Base-by-base conservation (phyloP, 2,797 vertebrate genomes). In the Enteromius paludinosus region DNA sequence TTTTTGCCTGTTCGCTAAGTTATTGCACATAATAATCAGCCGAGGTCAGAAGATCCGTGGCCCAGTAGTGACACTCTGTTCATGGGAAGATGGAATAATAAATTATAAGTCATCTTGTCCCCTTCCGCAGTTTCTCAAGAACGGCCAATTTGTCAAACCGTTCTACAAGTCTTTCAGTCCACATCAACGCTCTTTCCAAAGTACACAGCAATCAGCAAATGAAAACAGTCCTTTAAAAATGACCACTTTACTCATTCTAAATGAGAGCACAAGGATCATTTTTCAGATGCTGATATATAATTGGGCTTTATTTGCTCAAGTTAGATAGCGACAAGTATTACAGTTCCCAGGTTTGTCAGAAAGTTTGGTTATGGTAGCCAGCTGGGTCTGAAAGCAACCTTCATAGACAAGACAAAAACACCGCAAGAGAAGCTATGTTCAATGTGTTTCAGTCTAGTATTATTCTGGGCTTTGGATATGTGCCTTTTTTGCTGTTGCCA, bases 131-230 rank as follows among this genome's bases (percentile, higher is more conserved):
- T 89, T 84, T 77, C 56, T 11, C 84, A 78, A 64, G 56, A 88
- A 30, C 83, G 66, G 68, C 81, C 65, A 69, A 87, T 91, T 89
- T 81, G 86, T 91, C 90, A 87, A 83, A 38, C 52, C 33, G 78
- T 83, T 84, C 28, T 87, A 84, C 86, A 71, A 87, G 73, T 83
- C 75, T 81, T 82, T 52, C 56, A 79, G 72, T 84, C 81, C 86
- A 64, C 79, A 84, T 88, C 78, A 86, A 85, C 45, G 80, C 82
- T 80, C 23, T 82, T 86, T 91, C 87, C 89, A 90, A 91, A 86
- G 84, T 83, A 90, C 90, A 92, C 88, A 86, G 84, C 85, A 93
- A 91, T 92, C 89, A 91, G 80, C 23, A 52, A 89, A 86, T 61
- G 71, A 85, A 87, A 90, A 82, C 83, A 88, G 82, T 85, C 45